Base-by-base conservation (phyloP, 2,888 invertebrate genomes). In the Scotopteryx bipunctaria region DNA sequence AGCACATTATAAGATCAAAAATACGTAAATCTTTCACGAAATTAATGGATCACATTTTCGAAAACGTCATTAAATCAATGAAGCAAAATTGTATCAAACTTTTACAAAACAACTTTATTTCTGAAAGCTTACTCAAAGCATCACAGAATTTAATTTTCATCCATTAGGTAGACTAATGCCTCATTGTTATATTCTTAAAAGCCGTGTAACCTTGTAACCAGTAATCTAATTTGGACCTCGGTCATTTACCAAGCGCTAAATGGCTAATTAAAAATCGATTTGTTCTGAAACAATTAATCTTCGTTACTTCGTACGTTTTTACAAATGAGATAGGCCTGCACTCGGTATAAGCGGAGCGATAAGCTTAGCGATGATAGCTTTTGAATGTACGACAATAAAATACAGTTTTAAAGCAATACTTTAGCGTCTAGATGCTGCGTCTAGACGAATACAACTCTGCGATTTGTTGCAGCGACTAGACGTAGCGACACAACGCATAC, bases 261-360 rank as follows among this genome's bases (percentile, higher is more conserved):
- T 48, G 56, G 57, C 49, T 71, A 74, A 78, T 78, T 75, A 67
- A 68, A 74, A 77, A 78, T 75, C 76, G 69, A 78, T 79, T 78
- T 63, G 61, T 52, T 63, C 54, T 8, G 64, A 67, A 59, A 63
- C 58, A 63, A 63, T 74, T 74, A 74, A 78, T 78, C 77, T 77
- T 73, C 74, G 66, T 75, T 71, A 74, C 33, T 37, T 47, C 54
- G 49, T 9, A 29, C 46, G 57, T 60, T 63, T 60, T 63, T 58
- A 58, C 55, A 53, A 57, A 47, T 46, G 43, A 13, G 27, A 6
- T 33, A 11, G 31, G 37, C 5, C 8, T 17, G 11, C 9, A 9
- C 15, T 32, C 33, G n/a, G 15, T 6, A 17, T 29, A 8, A 40
- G 37, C 36, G 9, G 31, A 52, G 40, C 40, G 40, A 13, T 15